Conservation (phyloP, 2,113 vertebrate genomes). For the Euleptes europaea region DNA sequence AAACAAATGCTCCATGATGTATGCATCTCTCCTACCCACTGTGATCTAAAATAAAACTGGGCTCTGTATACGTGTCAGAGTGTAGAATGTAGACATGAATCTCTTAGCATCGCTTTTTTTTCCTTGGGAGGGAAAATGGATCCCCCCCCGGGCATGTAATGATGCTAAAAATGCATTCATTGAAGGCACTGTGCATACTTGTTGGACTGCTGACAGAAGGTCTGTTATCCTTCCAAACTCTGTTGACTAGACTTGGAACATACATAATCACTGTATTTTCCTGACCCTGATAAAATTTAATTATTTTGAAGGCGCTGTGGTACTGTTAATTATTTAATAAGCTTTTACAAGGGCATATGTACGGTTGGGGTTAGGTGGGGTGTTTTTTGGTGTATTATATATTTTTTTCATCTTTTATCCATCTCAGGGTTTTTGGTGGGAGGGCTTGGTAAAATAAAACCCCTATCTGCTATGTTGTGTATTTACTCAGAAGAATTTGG, state of each 20-base stretch:
- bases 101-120: conserved; percentile 76
- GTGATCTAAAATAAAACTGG: conserved; percentile 81
- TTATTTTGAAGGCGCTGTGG: conserved; percentile 87
- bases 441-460: conserved; percentile 72
- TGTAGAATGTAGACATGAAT: conserved; percentile 74
- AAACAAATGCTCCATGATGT: conserved; percentile 76
- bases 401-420: conserved; percentile 74
- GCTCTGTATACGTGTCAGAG: conserved; percentile 71
- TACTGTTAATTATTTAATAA: conserved; percentile 95
- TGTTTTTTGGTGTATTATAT: conserved; percentile 80
- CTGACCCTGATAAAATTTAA: conserved; percentile 76
- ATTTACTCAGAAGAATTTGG: conserved; percentile 47
- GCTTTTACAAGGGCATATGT: conserved; percentile 78
- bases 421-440: conserved; percentile 63
- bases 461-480: conserved; percentile 65
- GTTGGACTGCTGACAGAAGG: conserved; percentile 77
- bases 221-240: conserved; percentile 69
- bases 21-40: conserved; percentile 91
- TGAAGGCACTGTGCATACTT: conserved; percentile 79
- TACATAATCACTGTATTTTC: conserved; percentile 91
- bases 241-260: conserved; percentile 81
- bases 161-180: conserved; percentile 75
- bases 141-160: conserved; percentile 70
- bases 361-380: too few relatives aligned
- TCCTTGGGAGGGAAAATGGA: conserved; percentile 65